These are phyloP conservation scores for Pristiophorus japonicus DNA, from an alignment of 2,113 vertebrate genomes.

Conservation along the genomic window DNA sequence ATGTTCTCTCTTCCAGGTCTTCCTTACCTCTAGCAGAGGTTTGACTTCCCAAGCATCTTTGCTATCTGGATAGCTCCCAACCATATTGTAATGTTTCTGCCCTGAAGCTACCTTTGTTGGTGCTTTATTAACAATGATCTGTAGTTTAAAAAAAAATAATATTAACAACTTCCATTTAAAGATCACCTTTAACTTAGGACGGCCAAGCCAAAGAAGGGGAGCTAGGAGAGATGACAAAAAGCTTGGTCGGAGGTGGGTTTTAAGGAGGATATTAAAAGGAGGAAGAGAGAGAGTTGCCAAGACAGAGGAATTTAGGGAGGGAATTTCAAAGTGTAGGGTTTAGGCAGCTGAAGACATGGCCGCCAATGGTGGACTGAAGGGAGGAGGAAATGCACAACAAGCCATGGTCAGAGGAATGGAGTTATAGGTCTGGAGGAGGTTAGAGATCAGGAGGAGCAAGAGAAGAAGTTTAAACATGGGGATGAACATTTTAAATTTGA, in stretches of 20 bases:
- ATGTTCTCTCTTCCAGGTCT: not conserved
- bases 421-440: not conserved
- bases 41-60: conserved; percentile 94
- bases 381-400: not conserved
- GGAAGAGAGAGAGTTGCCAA: not conserved
- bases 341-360: not conserved
- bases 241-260: not conserved
- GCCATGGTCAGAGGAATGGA: not conserved
- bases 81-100: conserved; percentile 82
- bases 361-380: not conserved
- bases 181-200: not conserved
- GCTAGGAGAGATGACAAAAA: not conserved
- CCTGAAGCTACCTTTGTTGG: conserved; percentile 54
- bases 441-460: not conserved
- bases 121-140: conserved; percentile 91
- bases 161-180: not conserved
- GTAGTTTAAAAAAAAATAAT: conserved; percentile 6
- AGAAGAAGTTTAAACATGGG: not conserved
- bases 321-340: not conserved
- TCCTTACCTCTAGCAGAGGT: conserved; percentile 78
- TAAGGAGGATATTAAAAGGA: not conserved
- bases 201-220: not conserved
- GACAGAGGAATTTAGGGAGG: not conserved
- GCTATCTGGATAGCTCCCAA: conserved; percentile 63
- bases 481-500: not conserved